phyloP scores from a whole-genome alignment of 1,140 invertebrate genomes.

The Drosophila kepulauana region DNA sequence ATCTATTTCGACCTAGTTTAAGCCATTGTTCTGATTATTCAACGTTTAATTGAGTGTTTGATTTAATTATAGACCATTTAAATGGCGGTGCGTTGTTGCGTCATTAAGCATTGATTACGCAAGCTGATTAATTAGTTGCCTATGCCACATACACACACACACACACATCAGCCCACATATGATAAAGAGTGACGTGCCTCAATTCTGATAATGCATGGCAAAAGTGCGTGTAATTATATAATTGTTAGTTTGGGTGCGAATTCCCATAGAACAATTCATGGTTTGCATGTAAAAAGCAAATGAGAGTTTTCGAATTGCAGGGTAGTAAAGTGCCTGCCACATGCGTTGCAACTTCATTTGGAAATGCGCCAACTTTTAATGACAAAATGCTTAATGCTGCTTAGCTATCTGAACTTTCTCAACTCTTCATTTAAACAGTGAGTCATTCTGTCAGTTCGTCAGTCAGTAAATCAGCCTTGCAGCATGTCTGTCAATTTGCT shows the following conservation, averaged over 20 bases:
- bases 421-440: slow-evolving; percentile 15
- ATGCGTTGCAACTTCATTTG: background rate
- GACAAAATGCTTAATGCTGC: slow-evolving; percentile 57
- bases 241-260: slow-evolving; percentile 47
- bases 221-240: slow-evolving; percentile 76
- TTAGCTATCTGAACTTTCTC: slow-evolving; percentile 52
- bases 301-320: background rate
- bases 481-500: slow-evolving; percentile 16
- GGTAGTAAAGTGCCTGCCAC: slow-evolving; percentile 24
- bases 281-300: no score
- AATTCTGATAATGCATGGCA: slow-evolving; percentile 49
- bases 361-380: slow-evolving; percentile 68
- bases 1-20: slow-evolving; percentile 35
- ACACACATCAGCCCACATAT: slow-evolving; percentile 5
- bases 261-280: slow-evolving; percentile 5
- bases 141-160: slow-evolving; percentile 17
- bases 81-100: slow-evolving; percentile 65
- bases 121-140: slow-evolving; percentile 74
- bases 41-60: slow-evolving; percentile 77
- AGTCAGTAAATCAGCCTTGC: slow-evolving; percentile 20
- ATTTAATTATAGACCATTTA: slow-evolving; percentile 79
- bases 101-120: slow-evolving; percentile 80
- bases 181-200: slow-evolving; percentile 7
- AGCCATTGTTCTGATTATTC: slow-evolving; percentile 37
- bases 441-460: slow-evolving; percentile 31